Base-by-base conservation (phyloP, 1,140 invertebrate species). In the Leucophenga varia region DNA sequence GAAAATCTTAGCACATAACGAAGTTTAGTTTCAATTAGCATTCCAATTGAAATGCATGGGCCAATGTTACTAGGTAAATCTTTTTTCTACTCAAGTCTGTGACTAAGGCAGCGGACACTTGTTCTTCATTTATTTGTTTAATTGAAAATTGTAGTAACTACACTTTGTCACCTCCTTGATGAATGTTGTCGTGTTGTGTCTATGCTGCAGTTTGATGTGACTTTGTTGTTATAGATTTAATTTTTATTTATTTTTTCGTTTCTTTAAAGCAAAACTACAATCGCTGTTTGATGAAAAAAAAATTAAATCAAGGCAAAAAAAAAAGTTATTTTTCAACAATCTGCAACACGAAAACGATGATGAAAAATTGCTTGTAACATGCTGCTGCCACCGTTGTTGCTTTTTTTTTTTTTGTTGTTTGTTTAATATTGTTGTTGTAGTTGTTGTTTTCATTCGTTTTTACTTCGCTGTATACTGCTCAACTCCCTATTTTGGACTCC, bases 311-410 rank as follows among this genome's bases (percentile, higher is more conserved):
- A 32, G 14, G 14, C 12, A 32, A 32, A 32, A 32, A 10, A 32
- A 32, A 10, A 10, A 32, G 14, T 32, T n/a, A 12, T n/a, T 32
- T 3, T 4, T 28, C 44, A 52, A 49, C 44, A 56, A 51, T 57
- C 43, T 64, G 57, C 61, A 61, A 57, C 55, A 67, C 61, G 50
- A 59, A 54, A 67, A 53, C 63, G 63, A 67, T 67, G 63, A 67
- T 67, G 63, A 67, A 67, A 64, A 68, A 67, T 67, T 54, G 64
- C 39, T 64, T 60, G 59, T 64, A 68, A 68, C 63, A 67, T 67
- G 64, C 67, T 68, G 63, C 59, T 59, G n/a, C n/a, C n/a, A n/a
- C n/a, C n/a, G n/a, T n/a, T n/a, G n/a, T n/a, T n/a, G n/a, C n/a
- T n/a, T n/a, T n/a, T n/a, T n/a, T n/a, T n/a, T n/a, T n/a, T n/a